phyloP scores from a whole-genome alignment of 2,113 vertebrate genomes.

The Thermophis baileyi region DNA sequence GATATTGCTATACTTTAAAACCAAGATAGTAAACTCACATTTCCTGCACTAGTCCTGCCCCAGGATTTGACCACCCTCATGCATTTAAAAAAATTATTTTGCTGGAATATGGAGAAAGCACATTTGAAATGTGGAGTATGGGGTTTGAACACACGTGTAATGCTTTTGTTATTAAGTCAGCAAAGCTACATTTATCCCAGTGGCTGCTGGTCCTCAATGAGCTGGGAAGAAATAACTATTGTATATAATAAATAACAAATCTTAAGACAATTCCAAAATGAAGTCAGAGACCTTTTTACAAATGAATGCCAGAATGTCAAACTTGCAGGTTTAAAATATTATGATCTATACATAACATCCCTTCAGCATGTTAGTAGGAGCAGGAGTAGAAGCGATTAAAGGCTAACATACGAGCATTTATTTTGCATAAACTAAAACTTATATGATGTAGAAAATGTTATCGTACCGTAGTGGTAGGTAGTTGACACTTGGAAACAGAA shows the following conservation, averaged over 20 bases:
- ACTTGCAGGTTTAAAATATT: background rate
- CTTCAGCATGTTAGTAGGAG: background rate
- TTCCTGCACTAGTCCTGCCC: background rate
- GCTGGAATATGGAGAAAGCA: background rate
- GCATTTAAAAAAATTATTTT: background rate
- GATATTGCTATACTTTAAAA: background rate
- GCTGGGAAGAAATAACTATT: background rate
- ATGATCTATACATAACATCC: background rate
- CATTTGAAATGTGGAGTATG: background rate
- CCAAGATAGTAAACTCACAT: background rate
- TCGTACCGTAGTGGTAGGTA: background rate
- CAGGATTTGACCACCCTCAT: background rate
- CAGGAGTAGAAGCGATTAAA: background rate
- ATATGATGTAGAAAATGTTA: background rate
- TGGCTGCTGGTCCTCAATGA: background rate
- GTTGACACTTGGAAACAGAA: background rate
- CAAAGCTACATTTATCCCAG: background rate
- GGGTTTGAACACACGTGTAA: background rate
- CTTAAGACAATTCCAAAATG: background rate
- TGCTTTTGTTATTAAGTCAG: background rate
- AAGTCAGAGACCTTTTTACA: background rate
- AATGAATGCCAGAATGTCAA: background rate
- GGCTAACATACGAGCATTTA: background rate
- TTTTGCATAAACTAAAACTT: background rate
- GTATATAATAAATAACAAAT: background rate